Evolutionary conservation across 2,113 vertebrate species (phyloP).

Genomic region (Paracanthobrama guichenoti): DNA sequence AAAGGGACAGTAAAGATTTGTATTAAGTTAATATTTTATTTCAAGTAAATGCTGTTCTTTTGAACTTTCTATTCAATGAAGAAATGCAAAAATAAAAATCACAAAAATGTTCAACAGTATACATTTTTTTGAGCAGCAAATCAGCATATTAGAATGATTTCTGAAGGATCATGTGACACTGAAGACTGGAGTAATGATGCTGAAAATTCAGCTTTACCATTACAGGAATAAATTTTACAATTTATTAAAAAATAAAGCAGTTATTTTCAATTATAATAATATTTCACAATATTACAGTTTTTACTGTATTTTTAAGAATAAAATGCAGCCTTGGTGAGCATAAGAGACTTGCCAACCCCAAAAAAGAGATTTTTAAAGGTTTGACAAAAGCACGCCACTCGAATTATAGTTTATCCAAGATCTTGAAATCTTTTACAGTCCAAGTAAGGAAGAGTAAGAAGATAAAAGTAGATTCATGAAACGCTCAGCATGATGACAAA

Average conservation of each 20-base stretch:
- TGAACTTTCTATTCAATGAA: too few species aligned
- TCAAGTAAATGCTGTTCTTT: too few species aligned
- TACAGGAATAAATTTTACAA: background rate
- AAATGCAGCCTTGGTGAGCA: background rate
- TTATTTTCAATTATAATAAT: background rate
- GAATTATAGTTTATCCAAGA: background rate
- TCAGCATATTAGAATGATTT: background rate
- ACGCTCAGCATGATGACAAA: background rate
- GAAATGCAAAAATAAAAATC: too few species aligned
- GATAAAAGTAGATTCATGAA: constrained; percentile 17
- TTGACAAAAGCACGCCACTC: background rate
- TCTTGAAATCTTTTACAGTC: background rate
- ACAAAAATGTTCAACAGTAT: background rate
- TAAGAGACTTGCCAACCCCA: background rate
- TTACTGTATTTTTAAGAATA: background rate
- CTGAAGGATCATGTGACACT: background rate
- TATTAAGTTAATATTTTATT: too few species aligned
- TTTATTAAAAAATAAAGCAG: background rate
- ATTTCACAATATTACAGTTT: background rate
- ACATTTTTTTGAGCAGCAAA: background rate
- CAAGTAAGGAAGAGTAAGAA: constrained; percentile 25
- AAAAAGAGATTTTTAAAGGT: background rate
- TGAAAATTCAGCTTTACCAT: background rate
- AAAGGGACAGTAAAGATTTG: too few species aligned
- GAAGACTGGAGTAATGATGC: background rate